Percentiles rank a stretch among this genome's conserved stretches.
These are phyloP conservation scores for Porites lutea DNA, from an alignment of 64 coral and sea anemone species.

Conservation along the genomic window DNA sequence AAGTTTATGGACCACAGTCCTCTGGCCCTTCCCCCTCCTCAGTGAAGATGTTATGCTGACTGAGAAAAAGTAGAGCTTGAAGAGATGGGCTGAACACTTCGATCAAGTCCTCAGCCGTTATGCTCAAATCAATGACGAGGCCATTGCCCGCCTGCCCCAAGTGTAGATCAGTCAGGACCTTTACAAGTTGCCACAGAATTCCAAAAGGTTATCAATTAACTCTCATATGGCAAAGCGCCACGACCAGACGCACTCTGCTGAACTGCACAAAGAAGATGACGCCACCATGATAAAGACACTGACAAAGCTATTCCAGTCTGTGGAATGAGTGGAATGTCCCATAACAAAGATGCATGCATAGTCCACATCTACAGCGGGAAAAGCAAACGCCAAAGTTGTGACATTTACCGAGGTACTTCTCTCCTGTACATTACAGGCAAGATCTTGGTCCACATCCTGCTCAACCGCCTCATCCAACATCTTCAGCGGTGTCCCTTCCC, in stretches of 20 bases:
- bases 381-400: too few relatives aligned
- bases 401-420: slow-evolving; percentile 47
- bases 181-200: too few relatives aligned
- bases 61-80: neutral
- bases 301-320: too few relatives aligned
- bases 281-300: too few relatives aligned
- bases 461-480: neutral
- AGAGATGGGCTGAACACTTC: neutral
- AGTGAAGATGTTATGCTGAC: neutral
- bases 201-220: too few relatives aligned
- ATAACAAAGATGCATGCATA: too few relatives aligned
- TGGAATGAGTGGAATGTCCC: too few relatives aligned
- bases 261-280: too few relatives aligned
- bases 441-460: slow-evolving; percentile 18
- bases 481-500: slow-evolving; percentile 32
- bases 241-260: too few relatives aligned
- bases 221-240: too few relatives aligned
- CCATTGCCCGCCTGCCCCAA: neutral
- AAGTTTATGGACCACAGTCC: too few relatives aligned
- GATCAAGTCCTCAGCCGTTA: neutral
- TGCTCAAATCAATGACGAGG: neutral
- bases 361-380: slow-evolving; percentile 1
- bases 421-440: slow-evolving; percentile 34
- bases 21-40: neutral
- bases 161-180: neutral